Base-by-base conservation (phyloP, 2,888 invertebrate species). In the Molorchus minor region DNA sequence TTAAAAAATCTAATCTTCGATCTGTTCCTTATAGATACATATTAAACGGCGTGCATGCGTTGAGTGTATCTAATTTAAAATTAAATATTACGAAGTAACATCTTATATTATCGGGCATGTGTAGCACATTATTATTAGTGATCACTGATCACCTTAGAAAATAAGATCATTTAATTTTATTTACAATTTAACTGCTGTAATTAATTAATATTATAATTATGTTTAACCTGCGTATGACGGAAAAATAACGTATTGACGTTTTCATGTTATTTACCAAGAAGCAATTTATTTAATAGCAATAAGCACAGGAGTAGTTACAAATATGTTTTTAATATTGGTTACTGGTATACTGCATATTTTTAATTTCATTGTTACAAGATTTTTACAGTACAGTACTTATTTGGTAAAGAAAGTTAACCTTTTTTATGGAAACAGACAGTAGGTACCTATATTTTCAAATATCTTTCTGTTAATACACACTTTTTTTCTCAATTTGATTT, bases 191-290 rank as follows among this genome's bases (percentile, higher is more conserved):
- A 57, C 61, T 63, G 36, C 55, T 52, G 56, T 63, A 59, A 64
- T 64, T 61, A 64, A 67, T 67, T 65, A 62, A 65, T 64, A 62
- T 61, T 52, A 58, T 59, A 65, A 67, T 65, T 65, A 63, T 52
- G 41, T 17, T 43, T 64, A 62, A 67, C 62, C 61, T 67, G 61
- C 64, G 64, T 62, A 58, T 47, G 57, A 55, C 57, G 62, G 53
- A 65, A 61, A 65, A 67, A 65, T 65, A 65, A 62, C 59, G 41
- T 51, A 61, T 57, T 67, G 64, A 67, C 64, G 64, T 61, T 65
- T 64, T 64, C 58, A 64, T 56, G 51, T 55, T 62, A 67, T 64
- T 64, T 64, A 64, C 58, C 55, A 61, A 61, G 61, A 65, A 65
- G 54, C 56, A 65, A 65, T 62, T 65, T 65, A 56, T 55, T n/a